phyloP scores from a whole-genome alignment of 2,888 invertebrate species.

The Apamea anceps region DNA sequence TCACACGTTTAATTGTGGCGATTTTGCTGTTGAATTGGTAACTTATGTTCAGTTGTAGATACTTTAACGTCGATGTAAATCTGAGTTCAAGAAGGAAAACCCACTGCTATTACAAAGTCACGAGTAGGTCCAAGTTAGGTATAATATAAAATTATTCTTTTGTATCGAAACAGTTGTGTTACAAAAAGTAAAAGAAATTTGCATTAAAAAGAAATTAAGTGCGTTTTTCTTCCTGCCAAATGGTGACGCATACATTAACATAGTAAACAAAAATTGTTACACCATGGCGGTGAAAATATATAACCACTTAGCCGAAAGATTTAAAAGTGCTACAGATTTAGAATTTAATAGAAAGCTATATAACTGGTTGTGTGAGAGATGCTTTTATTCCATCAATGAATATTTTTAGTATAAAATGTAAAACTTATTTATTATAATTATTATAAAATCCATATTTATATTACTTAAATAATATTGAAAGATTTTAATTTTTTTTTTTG shows the following conservation, averaged over 20 bases:
- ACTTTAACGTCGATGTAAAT: background rate
- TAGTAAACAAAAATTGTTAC: too few species aligned
- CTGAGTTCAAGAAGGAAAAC: background rate
- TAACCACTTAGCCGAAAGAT: too few species aligned
- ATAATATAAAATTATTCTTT: background rate
- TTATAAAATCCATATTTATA: too few species aligned
- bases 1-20: background rate
- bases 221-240: constrained; percentile 40
- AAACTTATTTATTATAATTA: too few species aligned
- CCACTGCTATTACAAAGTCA: background rate
- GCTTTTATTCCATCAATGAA: too few species aligned
- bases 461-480: too few species aligned
- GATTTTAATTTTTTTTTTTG: too few species aligned
- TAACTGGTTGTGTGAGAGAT: too few species aligned
- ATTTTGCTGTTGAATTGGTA: background rate
- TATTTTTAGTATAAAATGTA: too few species aligned
- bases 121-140: background rate
- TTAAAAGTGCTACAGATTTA: too few species aligned
- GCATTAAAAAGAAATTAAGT: constrained; percentile 41
- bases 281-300: too few species aligned
- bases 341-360: too few species aligned
- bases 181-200: constrained; percentile 34
- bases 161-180: constrained; percentile 31
- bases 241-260: constrained; percentile 48
- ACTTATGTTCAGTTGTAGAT: background rate